phyloP scores from a whole-genome alignment of 2,888 invertebrate genomes.

The Lutraria lutraria region DNA sequence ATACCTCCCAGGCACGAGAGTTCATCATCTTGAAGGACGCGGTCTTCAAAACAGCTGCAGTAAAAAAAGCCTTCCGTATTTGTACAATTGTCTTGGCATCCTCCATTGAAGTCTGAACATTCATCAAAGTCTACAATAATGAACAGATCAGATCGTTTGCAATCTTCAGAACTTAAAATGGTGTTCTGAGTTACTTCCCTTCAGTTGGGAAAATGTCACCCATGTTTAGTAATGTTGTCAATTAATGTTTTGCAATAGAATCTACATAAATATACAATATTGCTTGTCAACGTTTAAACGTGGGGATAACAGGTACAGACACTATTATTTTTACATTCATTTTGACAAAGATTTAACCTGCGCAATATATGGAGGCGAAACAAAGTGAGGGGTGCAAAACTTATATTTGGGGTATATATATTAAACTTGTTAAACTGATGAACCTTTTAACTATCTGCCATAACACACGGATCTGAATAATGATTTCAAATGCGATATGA shows the following conservation, averaged over 20 bases:
- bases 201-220: background rate
- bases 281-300: background rate
- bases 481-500: no score
- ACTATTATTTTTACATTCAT: no score
- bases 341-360: background rate
- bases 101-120: conserved; percentile 43
- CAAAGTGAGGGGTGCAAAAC: no score
- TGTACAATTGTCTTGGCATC: conserved; percentile 45
- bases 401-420: no score
- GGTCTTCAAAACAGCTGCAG: conserved; percentile 27
- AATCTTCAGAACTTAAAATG: no score
- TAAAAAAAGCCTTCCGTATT: conserved; percentile 35
- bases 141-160: background rate
- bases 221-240: background rate
- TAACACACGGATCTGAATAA: no score
- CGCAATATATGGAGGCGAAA: no score
- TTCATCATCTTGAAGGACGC: conserved; percentile 10
- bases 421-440: no score
- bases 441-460: no score
- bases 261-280: background rate
- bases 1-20: conserved; percentile 30
- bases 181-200: background rate
- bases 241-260: background rate
- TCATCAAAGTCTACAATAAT: conserved; percentile 36
- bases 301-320: no score